Evolutionary conservation across 2,888 invertebrate genomes (phyloP), one percentile per base, ranked within the genome.

Genomic region (Mythimna vitellina): DNA sequence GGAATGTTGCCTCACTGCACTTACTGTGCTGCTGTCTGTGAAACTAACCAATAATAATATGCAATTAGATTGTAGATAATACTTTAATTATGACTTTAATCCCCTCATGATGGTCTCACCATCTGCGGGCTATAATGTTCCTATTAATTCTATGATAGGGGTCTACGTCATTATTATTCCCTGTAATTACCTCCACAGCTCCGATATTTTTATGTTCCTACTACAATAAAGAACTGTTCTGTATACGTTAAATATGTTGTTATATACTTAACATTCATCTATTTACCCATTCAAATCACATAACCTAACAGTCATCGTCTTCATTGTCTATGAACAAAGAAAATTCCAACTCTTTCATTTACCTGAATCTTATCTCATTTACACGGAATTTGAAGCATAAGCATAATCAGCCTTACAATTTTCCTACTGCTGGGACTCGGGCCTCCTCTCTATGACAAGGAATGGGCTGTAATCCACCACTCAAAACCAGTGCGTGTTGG

Each of bases 231-330:
- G 46, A 46, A 17, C 6, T 46, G 17, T 20, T 46, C 17, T 46
- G 46, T 20, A 46, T 7, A 46, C 6, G 17, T 7, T 5, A 14
- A 14, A 5, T 46, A 20, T 20, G 5, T 46, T n/a, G n/a, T n/a
- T 51, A 51, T n/a, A 51, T n/a, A 51, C 20, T 51, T n/a, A 51
- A n/a, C 49, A 0, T 51, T 9, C n/a, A n/a, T n/a, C n/a, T 51
- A 51, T n/a, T 51, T 66, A 58, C 17, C 10, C 22, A 70, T 78
- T 58, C 42, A 4, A 32, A 58, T 64, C 63, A 70, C 70, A 63
- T 38, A 3, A n/a, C 0, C 14, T 20, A 46, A 62, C 14, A 10
- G 12, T 77, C 70, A 49, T 69, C 25, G 22, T 29, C 12, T 35
- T 8, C 17, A 35, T 54, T 25, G 22, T 6, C 22, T 22, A 20